Evolutionary conservation across 2,888 invertebrate genomes (phyloP).

Genomic region (Xestia ashworthii): DNA sequence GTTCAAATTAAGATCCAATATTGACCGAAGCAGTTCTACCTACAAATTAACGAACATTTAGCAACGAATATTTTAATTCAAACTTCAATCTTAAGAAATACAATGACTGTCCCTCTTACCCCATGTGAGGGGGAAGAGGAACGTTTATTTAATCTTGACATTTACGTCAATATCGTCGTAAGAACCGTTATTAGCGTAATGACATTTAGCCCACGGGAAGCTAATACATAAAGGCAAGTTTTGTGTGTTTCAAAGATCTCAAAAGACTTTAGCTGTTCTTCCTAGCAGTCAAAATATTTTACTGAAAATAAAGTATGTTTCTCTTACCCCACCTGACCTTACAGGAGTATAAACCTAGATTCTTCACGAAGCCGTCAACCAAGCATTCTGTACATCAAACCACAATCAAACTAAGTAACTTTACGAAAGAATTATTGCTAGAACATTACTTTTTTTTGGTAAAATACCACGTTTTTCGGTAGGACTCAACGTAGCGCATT

Average conservation of each 20-base stretch:
- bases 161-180: constrained; percentile 14
- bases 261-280: not conserved
- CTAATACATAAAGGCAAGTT: constrained; percentile 16
- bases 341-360: no score
- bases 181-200: constrained; percentile 3
- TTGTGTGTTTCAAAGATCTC: constrained; percentile 5
- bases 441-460: no score
- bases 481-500: no score
- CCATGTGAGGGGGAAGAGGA: constrained; percentile 4
- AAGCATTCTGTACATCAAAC: no score
- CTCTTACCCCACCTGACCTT: no score
- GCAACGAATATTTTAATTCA: constrained; percentile 4
- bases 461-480: no score
- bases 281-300: no score
- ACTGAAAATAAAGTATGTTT: no score
- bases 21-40: not conserved
- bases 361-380: no score
- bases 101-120: constrained; percentile 13
- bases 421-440: no score
- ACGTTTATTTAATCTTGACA: constrained; percentile 11
- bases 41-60: not conserved
- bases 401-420: no score
- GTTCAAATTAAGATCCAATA: no score
- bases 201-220: constrained; percentile 2
- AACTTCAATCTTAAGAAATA: constrained; percentile 3